Base-by-base conservation (phyloP, 1,140 invertebrate genomes). In the Cecropterus lyciades region DNA sequence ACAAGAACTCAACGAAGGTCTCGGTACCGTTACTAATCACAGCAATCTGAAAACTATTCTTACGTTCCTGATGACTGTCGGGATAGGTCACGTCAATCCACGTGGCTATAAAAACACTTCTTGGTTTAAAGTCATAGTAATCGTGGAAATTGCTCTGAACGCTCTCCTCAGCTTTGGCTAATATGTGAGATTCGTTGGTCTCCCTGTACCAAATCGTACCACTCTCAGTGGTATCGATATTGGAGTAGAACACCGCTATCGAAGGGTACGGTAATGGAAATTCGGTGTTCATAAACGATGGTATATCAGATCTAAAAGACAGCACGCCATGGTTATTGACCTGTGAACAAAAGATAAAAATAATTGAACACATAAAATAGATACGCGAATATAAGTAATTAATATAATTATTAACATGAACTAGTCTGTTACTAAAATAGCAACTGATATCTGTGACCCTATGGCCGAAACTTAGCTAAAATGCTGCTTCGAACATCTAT, bases 261-360 rank as follows among this genome's bases (percentile, higher is more conserved):
- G 97, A 94, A 0, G 98, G 96, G 87, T 98, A 97, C 65, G 97
- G 97, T 65, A 98, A 89, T 3, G 98, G 98, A 87, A 99, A 98
- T 76, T 97, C 96, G 10, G 96, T 95, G 82, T 98, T 98, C 70
- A 97, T 94, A 81, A 97, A 98, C 46, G 94, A 94, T 13, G 97
- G 95, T 63, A 98, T 96, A 49, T 98, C 96, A 9, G 96, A 96
- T 70, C 96, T 93, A 81, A 99, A 98, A 1, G 98, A 98, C n/a
- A 99, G 76, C 10, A 98, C 93, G 24, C 98, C 98, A 93, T 98
- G 98, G 80, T 95, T 96, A 86, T 98, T 99, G 51, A 99, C 95
- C 98, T 99, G 92, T 11, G 93, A 93, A 73, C 74, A 82, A 62
- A 65, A 68, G 65, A 27, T 53, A 48, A 11, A 49, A 16, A 14